phyloP scores from a whole-genome alignment of 2,113 vertebrate species.

The Empidonax alnorum region DNA sequence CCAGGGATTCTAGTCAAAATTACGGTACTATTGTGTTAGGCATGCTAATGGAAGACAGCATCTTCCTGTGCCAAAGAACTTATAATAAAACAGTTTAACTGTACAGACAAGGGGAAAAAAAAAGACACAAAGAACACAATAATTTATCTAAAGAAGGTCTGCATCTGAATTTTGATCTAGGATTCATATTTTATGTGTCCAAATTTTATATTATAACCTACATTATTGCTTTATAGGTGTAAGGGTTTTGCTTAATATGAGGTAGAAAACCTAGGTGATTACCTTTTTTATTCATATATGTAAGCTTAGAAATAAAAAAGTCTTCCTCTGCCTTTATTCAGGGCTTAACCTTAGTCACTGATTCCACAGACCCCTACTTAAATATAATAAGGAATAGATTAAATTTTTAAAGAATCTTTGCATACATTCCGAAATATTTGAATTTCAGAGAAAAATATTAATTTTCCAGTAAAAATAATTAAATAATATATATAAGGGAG shows the following conservation, averaged over 20 bases:
- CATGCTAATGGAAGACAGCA: not conserved
- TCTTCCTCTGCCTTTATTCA: constrained; percentile 3
- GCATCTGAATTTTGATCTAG: not conserved
- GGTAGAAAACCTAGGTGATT: not conserved
- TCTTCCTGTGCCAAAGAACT: not conserved
- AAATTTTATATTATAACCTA: not conserved
- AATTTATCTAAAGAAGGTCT: not conserved
- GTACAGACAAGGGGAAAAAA: not conserved
- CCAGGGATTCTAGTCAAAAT: not conserved
- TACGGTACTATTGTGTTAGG: not conserved
- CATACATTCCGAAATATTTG: not conserved
- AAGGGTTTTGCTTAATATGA: not conserved
- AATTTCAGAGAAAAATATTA: not conserved
- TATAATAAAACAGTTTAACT: not conserved
- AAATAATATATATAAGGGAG: not conserved
- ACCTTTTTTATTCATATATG: not conserved
- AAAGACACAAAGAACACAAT: not conserved
- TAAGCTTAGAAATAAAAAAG: not conserved
- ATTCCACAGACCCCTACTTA: not conserved
- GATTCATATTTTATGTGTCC: not conserved
- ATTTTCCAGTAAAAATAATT: not conserved
- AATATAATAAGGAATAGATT: not conserved
- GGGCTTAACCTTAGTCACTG: not conserved
- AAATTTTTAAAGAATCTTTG: not conserved
- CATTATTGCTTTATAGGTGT: not conserved